Evolutionary conservation across 2,797 vertebrate species (phyloP).

Genomic region (Glyptemys insculpta): DNA sequence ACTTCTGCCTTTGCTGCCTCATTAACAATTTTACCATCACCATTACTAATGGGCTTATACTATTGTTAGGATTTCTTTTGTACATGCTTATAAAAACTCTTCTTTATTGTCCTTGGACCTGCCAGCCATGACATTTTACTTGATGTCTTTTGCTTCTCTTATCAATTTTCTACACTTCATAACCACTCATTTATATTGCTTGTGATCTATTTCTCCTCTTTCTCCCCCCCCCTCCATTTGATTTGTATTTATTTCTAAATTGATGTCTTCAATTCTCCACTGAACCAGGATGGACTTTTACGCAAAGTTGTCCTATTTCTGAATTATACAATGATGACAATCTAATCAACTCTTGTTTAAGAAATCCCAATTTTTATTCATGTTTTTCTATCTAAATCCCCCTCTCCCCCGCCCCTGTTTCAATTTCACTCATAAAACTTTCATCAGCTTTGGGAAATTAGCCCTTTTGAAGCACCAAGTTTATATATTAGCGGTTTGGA

Average conservation of each 20-base stretch:
- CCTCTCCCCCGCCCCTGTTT: accelerated
- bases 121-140: not conserved
- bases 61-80: not conserved
- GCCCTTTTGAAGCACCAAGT: not conserved
- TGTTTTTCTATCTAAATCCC: not conserved
- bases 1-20: not conserved
- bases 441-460: not conserved
- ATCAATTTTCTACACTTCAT: not conserved
- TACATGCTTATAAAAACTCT: not conserved
- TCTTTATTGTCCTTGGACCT: not conserved
- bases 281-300: not conserved
- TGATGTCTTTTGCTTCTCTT: not conserved
- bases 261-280: not conserved
- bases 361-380: not conserved
- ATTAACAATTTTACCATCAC: not conserved
- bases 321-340: not conserved
- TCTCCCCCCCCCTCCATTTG: not conserved
- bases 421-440: not conserved
- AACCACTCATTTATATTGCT: not conserved
- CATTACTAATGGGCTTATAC: not conserved
- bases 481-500: not conserved
- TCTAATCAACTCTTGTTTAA: not conserved
- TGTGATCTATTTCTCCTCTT: not conserved
- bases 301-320: not conserved
- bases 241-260: not conserved